These are phyloP conservation scores for Lasioglossum figueresi DNA, from an alignment of 2,888 invertebrate genomes.

Conservation along the genomic window DNA sequence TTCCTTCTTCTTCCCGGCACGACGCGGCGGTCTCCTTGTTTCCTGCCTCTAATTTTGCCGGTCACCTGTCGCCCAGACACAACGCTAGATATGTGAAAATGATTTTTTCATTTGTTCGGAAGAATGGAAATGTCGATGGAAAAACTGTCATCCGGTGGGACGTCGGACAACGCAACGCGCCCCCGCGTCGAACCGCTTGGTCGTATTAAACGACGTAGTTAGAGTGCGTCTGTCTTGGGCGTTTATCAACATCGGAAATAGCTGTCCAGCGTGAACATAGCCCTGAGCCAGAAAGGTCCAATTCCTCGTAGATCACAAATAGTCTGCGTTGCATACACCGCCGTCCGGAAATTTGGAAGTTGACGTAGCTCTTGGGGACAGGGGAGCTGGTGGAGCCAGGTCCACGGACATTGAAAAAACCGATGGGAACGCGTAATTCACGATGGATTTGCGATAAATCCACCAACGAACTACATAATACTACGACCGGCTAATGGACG, in stretches of 20 bases:
- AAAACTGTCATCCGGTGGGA: not conserved
- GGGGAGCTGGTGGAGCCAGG: conserved; percentile 22
- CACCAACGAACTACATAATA: conserved; percentile 40
- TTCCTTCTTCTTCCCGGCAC: conserved; percentile 4
- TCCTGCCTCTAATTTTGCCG: not conserved
- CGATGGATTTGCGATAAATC: conserved; percentile 54
- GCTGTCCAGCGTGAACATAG: conserved; percentile 73
- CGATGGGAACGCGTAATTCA: conserved; percentile 50
- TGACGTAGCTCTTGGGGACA: conserved; percentile 62
- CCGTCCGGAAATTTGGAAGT: conserved; percentile 79
- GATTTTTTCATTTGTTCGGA: not conserved
- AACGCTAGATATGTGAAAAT: no score
- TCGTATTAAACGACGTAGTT: conserved; percentile 21
- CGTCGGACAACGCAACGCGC: not conserved
- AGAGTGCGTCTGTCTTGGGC: conserved; percentile 61
- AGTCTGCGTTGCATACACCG: conserved; percentile 50
- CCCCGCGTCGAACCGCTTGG: not conserved
- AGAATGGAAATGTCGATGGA: not conserved
- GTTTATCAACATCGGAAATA: conserved; percentile 78
- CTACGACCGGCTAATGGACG: conserved; percentile 39
- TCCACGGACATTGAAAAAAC: conserved; percentile 64
- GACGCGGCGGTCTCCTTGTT: not conserved
- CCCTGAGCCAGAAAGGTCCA: conserved; percentile 78
- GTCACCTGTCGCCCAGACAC: not conserved
- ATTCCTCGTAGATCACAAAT: conserved; percentile 80